These are phyloP conservation scores for Mus spicilegus DNA, from an alignment of 2,113 vertebrate genomes.

Conservation along the genomic window DNA sequence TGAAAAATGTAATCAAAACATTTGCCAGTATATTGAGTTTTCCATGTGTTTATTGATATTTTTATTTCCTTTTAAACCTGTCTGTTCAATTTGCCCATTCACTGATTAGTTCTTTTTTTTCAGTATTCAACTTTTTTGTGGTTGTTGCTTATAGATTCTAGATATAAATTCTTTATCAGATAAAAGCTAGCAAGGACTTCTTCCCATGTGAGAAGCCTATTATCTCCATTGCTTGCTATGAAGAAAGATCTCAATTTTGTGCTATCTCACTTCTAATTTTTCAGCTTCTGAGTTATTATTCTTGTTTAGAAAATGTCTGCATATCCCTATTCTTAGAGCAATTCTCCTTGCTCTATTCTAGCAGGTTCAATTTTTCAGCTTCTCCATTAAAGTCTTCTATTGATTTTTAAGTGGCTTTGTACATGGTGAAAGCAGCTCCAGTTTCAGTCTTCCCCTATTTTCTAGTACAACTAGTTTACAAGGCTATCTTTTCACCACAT, in stretches of 20 bases:
- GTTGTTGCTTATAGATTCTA: background rate
- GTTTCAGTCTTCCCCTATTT: background rate
- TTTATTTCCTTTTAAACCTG: background rate
- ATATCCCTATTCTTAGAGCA: background rate
- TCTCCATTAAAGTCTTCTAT: background rate
- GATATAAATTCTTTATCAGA: background rate
- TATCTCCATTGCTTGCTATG: background rate
- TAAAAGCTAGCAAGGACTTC: background rate
- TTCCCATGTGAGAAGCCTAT: background rate
- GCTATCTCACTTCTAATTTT: background rate
- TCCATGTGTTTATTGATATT: background rate
- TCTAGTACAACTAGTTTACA: background rate
- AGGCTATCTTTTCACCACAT: background rate
- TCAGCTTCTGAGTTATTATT: no score
- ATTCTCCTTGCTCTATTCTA: background rate
- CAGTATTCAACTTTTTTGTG: no score
- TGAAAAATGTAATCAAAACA: background rate
- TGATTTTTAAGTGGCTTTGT: background rate
- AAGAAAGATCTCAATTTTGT: background rate
- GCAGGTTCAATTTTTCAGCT: background rate
- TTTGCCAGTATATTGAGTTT: background rate
- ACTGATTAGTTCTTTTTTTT: background rate
- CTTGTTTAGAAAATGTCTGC: background rate
- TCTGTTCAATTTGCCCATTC: background rate
- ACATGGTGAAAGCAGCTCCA: background rate